A percentile compares a stretch with the other conserved stretches of the same genome.
phyloP scores from a whole-genome alignment of 2,797 vertebrate genomes.

The Furcifer pardalis region DNA sequence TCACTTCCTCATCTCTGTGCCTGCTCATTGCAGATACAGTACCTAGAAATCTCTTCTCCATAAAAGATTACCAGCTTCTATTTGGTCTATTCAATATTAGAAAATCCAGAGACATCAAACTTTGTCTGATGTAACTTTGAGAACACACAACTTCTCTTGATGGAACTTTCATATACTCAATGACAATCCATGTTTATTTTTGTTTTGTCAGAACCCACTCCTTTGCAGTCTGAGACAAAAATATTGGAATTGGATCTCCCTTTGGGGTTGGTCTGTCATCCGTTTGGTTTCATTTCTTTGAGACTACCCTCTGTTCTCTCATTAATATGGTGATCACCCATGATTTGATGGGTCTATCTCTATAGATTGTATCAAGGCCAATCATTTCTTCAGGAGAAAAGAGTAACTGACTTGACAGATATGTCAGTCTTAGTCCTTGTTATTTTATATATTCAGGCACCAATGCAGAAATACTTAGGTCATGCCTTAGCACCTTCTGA shows the following conservation, averaged over 20 bases:
- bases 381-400: constrained; percentile 33
- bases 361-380: constrained; percentile 6
- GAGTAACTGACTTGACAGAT: constrained; percentile 38
- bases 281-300: constrained; percentile 56
- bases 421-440: neutral
- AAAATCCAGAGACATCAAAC: constrained; percentile 40
- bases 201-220: constrained; percentile 50
- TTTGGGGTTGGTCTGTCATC: constrained; percentile 53
- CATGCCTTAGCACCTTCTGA: neutral
- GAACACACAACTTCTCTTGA: neutral
- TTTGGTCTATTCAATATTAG: constrained; percentile 32
- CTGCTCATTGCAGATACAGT: constrained; percentile 29
- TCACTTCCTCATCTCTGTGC: neutral
- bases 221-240: constrained; percentile 33
- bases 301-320: constrained; percentile 59
- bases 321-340: constrained; percentile 60
- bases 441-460: constrained; percentile 27
- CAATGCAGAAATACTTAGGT: neutral
- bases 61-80: constrained; percentile 29
- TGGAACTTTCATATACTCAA: constrained; percentile 30
- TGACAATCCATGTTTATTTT: constrained; percentile 61
- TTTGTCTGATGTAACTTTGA: neutral
- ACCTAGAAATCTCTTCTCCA: constrained; percentile 26
- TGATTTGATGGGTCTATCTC: constrained; percentile 44
- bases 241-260: constrained; percentile 50